Conservation (phyloP, 2,797 vertebrate genomes). For the Brachymystax lenok region DNA sequence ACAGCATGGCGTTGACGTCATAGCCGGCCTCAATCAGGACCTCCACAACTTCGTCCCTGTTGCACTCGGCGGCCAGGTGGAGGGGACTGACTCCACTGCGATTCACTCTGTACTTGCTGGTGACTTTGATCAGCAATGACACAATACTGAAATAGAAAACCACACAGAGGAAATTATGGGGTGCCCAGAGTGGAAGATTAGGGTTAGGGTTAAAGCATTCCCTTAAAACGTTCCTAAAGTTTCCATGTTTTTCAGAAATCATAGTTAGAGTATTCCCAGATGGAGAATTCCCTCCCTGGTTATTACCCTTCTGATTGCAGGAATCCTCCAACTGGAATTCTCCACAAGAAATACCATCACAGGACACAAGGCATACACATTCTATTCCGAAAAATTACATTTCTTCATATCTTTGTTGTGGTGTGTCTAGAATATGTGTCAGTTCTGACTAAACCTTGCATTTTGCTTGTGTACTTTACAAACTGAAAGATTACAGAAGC, state of each 20-base stretch:
- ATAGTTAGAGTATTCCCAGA: neutral
- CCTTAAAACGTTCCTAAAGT: neutral
- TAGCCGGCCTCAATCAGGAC: conserved; percentile 82
- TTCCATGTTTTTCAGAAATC: neutral
- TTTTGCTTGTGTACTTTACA: neutral
- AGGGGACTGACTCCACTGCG: conserved; percentile 86
- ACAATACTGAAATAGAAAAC: conserved; percentile 72
- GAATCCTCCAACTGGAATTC: neutral
- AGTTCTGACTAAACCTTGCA: too few species aligned
- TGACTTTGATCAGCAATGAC: conserved; percentile 82
- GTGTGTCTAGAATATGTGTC: too few species aligned
- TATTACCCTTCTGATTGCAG: neutral
- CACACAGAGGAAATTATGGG: neutral
- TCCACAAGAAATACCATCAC: too few species aligned
- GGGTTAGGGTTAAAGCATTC: too few species aligned
- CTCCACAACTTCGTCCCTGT: conserved; percentile 81
- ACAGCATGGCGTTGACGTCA: conserved; percentile 81
- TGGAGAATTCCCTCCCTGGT: neutral
- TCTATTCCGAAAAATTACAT: too few species aligned
- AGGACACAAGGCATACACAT: too few species aligned
- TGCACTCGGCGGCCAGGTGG: conserved; percentile 85
- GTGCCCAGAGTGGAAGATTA: neutral
- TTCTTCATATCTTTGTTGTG: too few species aligned
- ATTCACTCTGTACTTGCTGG: conserved; percentile 77
- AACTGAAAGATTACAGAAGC: neutral